Percentiles rank a stretch among this genome's conserved stretches.
Evolutionary conservation across 30 jellyfish, hydroid and myxozoan genomes (phyloP).

Genomic region (Catostylus mosaicus): DNA sequence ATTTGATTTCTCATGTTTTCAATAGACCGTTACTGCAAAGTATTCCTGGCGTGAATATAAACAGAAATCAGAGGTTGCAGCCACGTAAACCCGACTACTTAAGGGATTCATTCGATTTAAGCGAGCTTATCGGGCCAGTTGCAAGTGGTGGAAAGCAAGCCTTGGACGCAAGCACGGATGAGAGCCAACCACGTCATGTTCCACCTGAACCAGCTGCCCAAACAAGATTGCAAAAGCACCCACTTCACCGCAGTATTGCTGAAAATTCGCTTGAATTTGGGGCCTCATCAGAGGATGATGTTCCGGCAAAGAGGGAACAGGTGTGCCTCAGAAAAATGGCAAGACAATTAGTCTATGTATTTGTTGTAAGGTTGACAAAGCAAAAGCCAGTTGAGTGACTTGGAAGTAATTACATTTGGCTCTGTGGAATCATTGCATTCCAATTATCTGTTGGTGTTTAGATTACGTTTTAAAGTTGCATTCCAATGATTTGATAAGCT

Average conservation of each 20-base stretch:
- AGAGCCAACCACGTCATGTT: constrained; percentile 51
- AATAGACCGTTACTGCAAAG: background rate
- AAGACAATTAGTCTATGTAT: too few relatives aligned
- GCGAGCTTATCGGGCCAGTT: constrained; percentile 1
- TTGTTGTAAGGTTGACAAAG: too few relatives aligned
- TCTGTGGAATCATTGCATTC: too few relatives aligned
- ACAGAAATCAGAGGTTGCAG: constrained; percentile 37
- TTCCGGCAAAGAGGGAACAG: background rate
- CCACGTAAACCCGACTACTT: constrained; percentile 69
- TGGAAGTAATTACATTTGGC: too few relatives aligned
- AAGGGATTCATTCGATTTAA: constrained; percentile 51
- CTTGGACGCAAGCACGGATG: background rate
- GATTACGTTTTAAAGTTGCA: too few relatives aligned
- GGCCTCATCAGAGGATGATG: constrained; percentile 56
- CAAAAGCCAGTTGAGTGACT: too few relatives aligned
- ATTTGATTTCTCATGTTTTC: too few relatives aligned
- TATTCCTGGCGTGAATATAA: background rate
- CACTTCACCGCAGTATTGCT: background rate
- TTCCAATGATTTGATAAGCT: too few relatives aligned
- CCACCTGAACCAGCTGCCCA: constrained; percentile 51
- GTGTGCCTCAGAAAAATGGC: background rate
- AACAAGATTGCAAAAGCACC: constrained; percentile 23
- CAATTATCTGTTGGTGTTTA: too few relatives aligned
- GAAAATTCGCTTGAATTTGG: constrained; percentile 35
- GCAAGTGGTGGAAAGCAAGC: background rate